Evolutionary conservation across 2,113 vertebrate genomes (phyloP), one percentile per base, ranked within the genome.

Genomic region (Hydrolagus affinis): DNA sequence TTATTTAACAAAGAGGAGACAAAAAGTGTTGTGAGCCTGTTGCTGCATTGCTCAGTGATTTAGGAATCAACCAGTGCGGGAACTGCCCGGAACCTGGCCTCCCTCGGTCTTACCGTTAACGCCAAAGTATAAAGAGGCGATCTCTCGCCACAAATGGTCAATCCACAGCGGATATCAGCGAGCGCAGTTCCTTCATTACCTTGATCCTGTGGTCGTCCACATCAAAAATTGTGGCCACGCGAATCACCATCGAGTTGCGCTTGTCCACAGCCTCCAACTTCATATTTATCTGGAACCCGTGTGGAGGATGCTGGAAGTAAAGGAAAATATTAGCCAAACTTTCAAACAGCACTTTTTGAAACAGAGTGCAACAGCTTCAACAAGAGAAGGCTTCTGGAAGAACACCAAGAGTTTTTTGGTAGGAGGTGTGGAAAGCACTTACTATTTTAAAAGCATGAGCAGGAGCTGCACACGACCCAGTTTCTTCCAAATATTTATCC

Each of bases 191-290:
- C 17, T 28, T 64, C 6, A 66, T 66, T 85, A 98, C 98, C 95
- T 99, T 99, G 90, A 99, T 94, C 88, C 96, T 94, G 90, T 98
- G 95, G 25, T 96, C 95, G 88, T 99, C 97, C 21, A 97, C 95
- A 0, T 98, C 97, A 85, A 97, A 95, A 89, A 99, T 96, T 0
- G 94, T 96, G 85, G 96, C 95, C 87, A 97, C 97, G 64, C 97
- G 93, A 86, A 99, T 95, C 89, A 98, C 91, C 85, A 95, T 94
- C 0, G 98, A 96, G 88, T 94, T 98, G 88, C 96, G 94, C 85
- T 94, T 95, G 90, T 99, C 98, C 90, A 99, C 97, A 0, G 96
- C 95, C 87, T 99, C 97, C 87, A 99, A 90, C 88, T 96, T 98
- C 97, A 98, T 97, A 90, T 96, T 96, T 88, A 94, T 92, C 90